phyloP scores from a whole-genome alignment of 1,140 invertebrate species.

The Pseudomyrmex sp. region DNA sequence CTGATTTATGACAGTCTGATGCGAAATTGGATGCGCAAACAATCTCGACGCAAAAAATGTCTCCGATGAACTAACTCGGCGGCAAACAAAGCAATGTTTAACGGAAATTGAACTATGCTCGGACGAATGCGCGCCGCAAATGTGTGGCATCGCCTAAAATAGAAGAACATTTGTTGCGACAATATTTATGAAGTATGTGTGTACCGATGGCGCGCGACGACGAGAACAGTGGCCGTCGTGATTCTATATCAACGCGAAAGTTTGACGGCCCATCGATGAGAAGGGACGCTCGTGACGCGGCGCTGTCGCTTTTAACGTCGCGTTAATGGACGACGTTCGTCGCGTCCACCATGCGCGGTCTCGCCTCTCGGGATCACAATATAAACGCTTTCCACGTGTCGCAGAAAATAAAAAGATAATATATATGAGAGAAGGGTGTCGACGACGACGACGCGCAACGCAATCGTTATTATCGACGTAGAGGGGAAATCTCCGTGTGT shows the following conservation, averaged over 20 bases:
- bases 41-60: background rate
- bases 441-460: background rate
- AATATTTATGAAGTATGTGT: background rate
- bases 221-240: too few species aligned
- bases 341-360: background rate
- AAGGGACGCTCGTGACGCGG: background rate
- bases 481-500: background rate
- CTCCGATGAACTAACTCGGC: background rate
- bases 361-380: slow-evolving; percentile 29
- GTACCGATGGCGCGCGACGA: background rate
- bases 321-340: slow-evolving; percentile 35
- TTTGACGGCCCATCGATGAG: slow-evolving; percentile 15
- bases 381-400: slow-evolving; percentile 23
- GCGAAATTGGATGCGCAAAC: background rate
- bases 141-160: background rate
- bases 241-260: slow-evolving; percentile 25
- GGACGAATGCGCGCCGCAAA: too few species aligned
- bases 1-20: slow-evolving; percentile 20
- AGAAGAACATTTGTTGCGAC: background rate
- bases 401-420: background rate
- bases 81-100: background rate
- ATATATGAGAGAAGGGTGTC: background rate
- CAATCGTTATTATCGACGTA: slow-evolving; percentile 5
- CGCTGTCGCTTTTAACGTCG: slow-evolving; percentile 27
- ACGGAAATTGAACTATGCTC: too few species aligned